Evolutionary conservation across 2,797 vertebrate genomes (phyloP).

Genomic region (Manis crassicaudata): DNA sequence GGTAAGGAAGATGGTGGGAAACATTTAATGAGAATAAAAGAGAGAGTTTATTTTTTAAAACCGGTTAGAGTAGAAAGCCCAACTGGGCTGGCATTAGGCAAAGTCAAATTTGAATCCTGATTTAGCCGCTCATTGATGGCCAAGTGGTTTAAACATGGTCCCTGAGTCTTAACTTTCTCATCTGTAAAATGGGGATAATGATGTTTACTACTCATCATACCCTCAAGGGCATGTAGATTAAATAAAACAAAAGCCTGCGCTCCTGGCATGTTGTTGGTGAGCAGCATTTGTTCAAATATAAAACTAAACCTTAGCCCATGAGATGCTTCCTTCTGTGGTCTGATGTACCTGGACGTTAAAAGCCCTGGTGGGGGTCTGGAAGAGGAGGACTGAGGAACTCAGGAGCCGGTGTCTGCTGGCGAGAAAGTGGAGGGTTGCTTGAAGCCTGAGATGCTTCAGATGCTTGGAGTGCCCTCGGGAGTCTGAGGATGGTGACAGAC

Average conservation of each 20-base stretch:
- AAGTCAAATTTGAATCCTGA: background rate
- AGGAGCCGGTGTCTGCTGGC: background rate
- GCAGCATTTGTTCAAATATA: background rate
- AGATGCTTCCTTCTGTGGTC: background rate
- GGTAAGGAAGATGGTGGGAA: background rate
- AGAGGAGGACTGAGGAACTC: background rate
- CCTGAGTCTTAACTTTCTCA: background rate
- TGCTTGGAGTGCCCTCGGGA: background rate
- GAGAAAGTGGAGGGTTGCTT: background rate
- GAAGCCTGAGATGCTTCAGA: background rate
- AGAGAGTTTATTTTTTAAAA: too few relatives aligned
- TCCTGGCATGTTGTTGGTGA: accelerated
- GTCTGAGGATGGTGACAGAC: accelerated
- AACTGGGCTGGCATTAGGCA: background rate
- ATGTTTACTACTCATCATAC: background rate
- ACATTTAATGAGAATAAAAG: background rate
- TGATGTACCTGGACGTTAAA: background rate
- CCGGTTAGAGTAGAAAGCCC: background rate
- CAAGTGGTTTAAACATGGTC: background rate
- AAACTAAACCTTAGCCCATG: background rate
- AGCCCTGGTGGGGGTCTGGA: background rate
- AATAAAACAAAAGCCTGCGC: background rate
- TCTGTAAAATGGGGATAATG: background rate
- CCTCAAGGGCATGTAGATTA: background rate
- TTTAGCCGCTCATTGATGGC: background rate